A percentile compares a stretch with the other conserved stretches of the same genome.
phyloP scores from a whole-genome alignment of 2,888 invertebrate species.

The Odontocolon sp. region DNA sequence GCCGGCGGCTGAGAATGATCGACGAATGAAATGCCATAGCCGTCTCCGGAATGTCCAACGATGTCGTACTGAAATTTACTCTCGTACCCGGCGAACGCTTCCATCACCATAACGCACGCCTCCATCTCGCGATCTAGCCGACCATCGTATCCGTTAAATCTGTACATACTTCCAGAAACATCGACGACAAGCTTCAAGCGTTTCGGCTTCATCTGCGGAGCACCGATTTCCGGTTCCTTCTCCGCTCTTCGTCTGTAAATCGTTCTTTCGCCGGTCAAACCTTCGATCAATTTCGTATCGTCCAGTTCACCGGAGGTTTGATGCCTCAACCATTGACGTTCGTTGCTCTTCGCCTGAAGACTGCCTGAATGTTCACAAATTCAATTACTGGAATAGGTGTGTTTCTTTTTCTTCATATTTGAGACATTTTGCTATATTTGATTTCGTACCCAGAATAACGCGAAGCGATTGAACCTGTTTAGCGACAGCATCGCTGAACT shows the following conservation, averaged over 20 bases:
- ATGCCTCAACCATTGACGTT: constrained; percentile 95
- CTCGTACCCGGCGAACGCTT: constrained; percentile 94
- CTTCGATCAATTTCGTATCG: constrained; percentile 97
- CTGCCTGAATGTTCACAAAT: constrained; percentile 81
- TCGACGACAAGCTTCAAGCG: constrained; percentile 93
- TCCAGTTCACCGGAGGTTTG: constrained; percentile 98
- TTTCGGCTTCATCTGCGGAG: constrained; percentile 94
- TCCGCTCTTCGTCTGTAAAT: constrained; percentile 93
- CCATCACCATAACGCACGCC: constrained; percentile 94
- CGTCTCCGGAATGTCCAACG: constrained; percentile 96
- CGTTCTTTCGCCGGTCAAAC: constrained; percentile 94
- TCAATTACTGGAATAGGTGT: too few relatives aligned
- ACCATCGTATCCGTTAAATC: constrained; percentile 97
- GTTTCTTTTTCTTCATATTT: too few relatives aligned
- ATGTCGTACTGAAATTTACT: constrained; percentile 96
- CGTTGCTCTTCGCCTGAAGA: constrained; percentile 96
- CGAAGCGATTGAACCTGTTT: constrained; percentile 93
- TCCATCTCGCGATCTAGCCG: constrained; percentile 95
- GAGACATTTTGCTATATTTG: not conserved
- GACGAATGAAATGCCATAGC: constrained; percentile 88
- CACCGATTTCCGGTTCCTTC: constrained; percentile 93
- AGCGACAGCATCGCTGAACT: constrained; percentile 89
- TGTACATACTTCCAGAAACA: constrained; percentile 98
- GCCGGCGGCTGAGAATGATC: constrained; percentile 88
- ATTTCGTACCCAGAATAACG: constrained; percentile 87